These are phyloP conservation scores for Ferrisia virgata DNA, from an alignment of 2,888 invertebrate genomes.

Conservation along the genomic window DNA sequence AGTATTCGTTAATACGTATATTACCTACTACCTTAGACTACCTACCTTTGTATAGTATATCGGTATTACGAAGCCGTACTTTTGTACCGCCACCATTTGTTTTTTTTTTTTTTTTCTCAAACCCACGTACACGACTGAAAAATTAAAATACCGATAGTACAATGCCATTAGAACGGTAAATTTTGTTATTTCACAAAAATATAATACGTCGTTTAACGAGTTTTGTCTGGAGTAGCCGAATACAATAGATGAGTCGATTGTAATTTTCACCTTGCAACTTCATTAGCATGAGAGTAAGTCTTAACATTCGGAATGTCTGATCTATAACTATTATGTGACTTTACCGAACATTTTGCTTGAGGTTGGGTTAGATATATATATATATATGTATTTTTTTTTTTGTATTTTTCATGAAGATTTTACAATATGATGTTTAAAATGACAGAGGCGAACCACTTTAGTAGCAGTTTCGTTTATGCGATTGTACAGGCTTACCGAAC, in stretches of 20 bases:
- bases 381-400: neutral
- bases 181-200: conserved; percentile 34
- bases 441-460: neutral
- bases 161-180: conserved; percentile 34
- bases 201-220: conserved; percentile 38
- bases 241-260: neutral
- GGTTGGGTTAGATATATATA: neutral
- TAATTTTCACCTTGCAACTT: conserved; percentile 40
- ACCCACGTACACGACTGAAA: neutral
- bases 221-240: conserved; percentile 34
- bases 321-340: neutral
- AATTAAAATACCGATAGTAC: conserved; percentile 4
- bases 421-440: neutral
- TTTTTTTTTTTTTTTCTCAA: neutral
- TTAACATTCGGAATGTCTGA: conserved; percentile 4
- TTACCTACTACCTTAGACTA: no score
- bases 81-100: neutral
- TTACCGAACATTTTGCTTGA: neutral
- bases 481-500: neutral
- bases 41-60: no score
- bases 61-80: neutral
- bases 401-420: neutral
- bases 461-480: neutral
- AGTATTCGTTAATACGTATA: neutral
- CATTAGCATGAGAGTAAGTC: conserved; percentile 34